Conservation (phyloP, 2,888 invertebrate species). For the Ophonus ardosiacus region DNA sequence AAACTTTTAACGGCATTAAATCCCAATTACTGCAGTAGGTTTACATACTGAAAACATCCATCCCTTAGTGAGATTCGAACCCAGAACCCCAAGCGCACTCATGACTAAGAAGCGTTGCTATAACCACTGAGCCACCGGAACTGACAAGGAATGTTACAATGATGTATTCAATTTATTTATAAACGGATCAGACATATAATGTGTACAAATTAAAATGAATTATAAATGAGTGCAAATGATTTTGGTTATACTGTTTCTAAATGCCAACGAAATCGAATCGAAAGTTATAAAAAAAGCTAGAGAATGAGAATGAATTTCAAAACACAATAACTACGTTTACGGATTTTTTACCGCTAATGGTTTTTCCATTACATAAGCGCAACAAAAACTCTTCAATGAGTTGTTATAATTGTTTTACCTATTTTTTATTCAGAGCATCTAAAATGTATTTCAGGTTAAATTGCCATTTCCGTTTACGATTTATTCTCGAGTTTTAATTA, state of each 20-base stretch:
- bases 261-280: background rate
- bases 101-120: too few relatives aligned
- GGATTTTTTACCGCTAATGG: slow-evolving; percentile 40
- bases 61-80: too few relatives aligned
- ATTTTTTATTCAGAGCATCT: slow-evolving; percentile 36
- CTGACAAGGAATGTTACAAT: background rate
- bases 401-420: slow-evolving; percentile 54
- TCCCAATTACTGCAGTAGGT: too few relatives aligned
- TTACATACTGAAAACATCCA: too few relatives aligned
- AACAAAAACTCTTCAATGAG: slow-evolving; percentile 55
- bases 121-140: too few relatives aligned
- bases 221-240: background rate
- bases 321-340: slow-evolving; percentile 33
- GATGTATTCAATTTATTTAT: background rate
- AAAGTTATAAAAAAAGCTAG: slow-evolving; percentile 21
- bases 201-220: background rate
- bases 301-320: slow-evolving; percentile 30
- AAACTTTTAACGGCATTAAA: too few relatives aligned
- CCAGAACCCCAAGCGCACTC: too few relatives aligned
- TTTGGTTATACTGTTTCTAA: background rate
- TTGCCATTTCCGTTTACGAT: slow-evolving; percentile 52
- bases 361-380: slow-evolving; percentile 51
- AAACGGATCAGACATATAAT: background rate
- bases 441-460: slow-evolving; percentile 49
- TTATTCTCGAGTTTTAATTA: slow-evolving; percentile 43